Base-by-base conservation (phyloP, 2,888 invertebrate genomes). In the Rotaria magnacalcarata region DNA sequence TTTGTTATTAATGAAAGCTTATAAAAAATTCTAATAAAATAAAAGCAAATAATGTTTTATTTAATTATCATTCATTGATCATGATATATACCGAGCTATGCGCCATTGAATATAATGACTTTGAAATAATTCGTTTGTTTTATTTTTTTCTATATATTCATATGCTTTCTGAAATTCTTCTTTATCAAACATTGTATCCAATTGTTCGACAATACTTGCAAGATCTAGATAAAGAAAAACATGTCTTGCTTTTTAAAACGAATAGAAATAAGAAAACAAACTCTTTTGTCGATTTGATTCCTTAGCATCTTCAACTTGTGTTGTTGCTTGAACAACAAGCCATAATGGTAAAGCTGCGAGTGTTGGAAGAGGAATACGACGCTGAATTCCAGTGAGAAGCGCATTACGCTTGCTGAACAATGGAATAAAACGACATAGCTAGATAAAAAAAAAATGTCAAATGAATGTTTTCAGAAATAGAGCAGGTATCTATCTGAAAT, bases 81-180 rank as follows among this genome's bases (percentile, higher is more conserved):
- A n/a, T 47, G 0, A 8, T 24, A 75, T 8, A 24, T 80, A 80
- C 80, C 80, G 21, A 47, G 80, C 80, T n/a, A 80, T 80, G 1
- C 80, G 21, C 80, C 80, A 80, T 24, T 24, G 47, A 47, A 80
- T 43, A 80, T 80, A 80, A 80, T 47, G n/a, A 80, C 80, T 80
- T 43, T 80, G 47, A 47, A 80, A 47, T 47, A 47, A 24, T 47
- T 80, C 47, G n/a, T 80, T 80, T 24, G 21, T 80, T n/a, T 24
- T n/a, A 47, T 47, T 43, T 47, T 80, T 2, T 47, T 80, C 47
- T 7, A 80, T 80, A 80, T 47, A 80, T 47, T 80, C 80, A 80
- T 80, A 80, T 47, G 80, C 80, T 80, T 80, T 24, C 16, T 80
- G 80, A 47, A 5, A 80, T 80, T 80, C 80, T 47, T 80, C 80